A percentile compares a stretch with the other conserved stretches of the same genome.
phyloP scores from a whole-genome alignment of 2,797 vertebrate species.

The Karalla daura region DNA sequence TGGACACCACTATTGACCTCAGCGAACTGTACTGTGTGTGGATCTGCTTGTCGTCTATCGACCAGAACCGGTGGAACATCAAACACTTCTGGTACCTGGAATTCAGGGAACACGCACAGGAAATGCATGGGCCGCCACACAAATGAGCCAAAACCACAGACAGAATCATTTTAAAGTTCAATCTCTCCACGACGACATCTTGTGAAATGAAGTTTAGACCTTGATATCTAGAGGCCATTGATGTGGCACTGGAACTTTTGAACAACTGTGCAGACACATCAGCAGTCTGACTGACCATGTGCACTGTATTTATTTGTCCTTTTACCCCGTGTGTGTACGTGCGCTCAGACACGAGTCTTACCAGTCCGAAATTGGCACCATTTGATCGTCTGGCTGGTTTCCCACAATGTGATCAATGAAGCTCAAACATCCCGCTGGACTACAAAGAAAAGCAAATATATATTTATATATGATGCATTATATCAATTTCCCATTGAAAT shows the following conservation, averaged over 20 bases:
- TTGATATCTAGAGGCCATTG: not conserved
- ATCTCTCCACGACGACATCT: no score
- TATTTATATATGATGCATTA: not conserved
- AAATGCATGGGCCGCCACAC: no score
- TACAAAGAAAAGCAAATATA: slow-evolving; percentile 39
- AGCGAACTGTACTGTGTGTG: slow-evolving; percentile 87
- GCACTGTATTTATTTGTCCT: slow-evolving; percentile 56
- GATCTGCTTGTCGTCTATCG: slow-evolving; percentile 89
- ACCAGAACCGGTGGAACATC: slow-evolving; percentile 90
- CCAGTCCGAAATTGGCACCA: slow-evolving; percentile 87
- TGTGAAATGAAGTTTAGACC: not conserved
- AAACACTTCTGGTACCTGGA: slow-evolving; percentile 88
- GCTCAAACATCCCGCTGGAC: slow-evolving; percentile 76
- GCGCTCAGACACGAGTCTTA: slow-evolving; percentile 68
- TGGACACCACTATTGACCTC: slow-evolving; percentile 87
- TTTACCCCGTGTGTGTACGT: slow-evolving; percentile 60
- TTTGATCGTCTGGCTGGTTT: slow-evolving; percentile 88
- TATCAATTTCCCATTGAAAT: slow-evolving; percentile 26
- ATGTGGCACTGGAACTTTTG: not conserved
- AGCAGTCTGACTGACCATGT: not conserved
- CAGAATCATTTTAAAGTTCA: not conserved
- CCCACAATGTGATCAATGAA: slow-evolving; percentile 90
- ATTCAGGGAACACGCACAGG: not conserved
- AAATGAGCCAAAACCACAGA: not conserved
- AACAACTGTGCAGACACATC: not conserved